Conservation (phyloP, 2,888 invertebrate species). For the Cheilosia scutellata region DNA sequence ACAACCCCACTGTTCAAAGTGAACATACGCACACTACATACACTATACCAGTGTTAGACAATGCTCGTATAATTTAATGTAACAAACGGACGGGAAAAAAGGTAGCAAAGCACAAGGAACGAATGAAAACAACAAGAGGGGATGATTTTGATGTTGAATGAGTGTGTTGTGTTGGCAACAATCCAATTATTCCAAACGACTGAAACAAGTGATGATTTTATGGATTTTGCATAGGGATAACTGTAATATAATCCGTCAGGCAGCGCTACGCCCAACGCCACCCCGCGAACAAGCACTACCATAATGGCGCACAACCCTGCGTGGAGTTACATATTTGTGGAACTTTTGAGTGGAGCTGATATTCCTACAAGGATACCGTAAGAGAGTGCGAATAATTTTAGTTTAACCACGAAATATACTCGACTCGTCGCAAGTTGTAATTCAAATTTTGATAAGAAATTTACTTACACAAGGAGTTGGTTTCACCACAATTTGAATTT, state of each 20-base stretch:
- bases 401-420: slow-evolving; percentile 49
- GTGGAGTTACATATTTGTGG: not conserved
- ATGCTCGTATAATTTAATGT: slow-evolving; percentile 60
- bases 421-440: slow-evolving; percentile 30
- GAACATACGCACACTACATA: not conserved
- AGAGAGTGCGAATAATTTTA: slow-evolving; percentile 48
- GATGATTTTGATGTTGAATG: slow-evolving; percentile 66
- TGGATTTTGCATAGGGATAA: slow-evolving; percentile 75
- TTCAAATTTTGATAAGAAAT: slow-evolving; percentile 42
- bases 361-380: not conserved
- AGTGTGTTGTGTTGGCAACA: slow-evolving; percentile 71
- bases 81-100: slow-evolving; percentile 46
- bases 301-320: slow-evolving; percentile 11
- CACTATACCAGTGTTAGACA: slow-evolving; percentile 36
- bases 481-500: not conserved
- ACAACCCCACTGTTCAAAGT: slow-evolving; percentile 34
- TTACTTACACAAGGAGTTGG: slow-evolving; percentile 36
- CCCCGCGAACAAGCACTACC: not conserved
- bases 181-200: slow-evolving; percentile 74
- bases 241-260: slow-evolving; percentile 62
- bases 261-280: slow-evolving; percentile 1
- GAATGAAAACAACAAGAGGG: slow-evolving; percentile 23
- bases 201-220: slow-evolving; percentile 74
- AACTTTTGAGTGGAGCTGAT: not conserved
- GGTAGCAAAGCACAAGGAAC: not conserved